phyloP scores from a whole-genome alignment of 2,797 vertebrate species.

The Psittacula echo region DNA sequence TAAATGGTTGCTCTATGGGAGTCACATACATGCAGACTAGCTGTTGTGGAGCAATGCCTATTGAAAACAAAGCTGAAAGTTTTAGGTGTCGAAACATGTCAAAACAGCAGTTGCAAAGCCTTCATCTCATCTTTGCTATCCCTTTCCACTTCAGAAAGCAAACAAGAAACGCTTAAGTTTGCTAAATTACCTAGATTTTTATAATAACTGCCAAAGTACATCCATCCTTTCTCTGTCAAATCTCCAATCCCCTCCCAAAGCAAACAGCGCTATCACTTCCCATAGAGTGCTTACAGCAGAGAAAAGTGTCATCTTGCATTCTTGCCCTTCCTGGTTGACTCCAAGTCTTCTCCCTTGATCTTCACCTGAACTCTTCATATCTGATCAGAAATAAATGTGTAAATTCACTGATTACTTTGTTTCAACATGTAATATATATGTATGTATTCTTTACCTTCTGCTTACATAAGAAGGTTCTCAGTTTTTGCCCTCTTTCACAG shows the following conservation, averaged over 20 bases:
- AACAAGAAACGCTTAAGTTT: not conserved
- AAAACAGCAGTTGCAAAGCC: not conserved
- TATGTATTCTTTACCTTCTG: not conserved
- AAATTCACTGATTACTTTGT: not conserved
- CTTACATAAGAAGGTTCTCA: not conserved
- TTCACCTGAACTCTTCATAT: not conserved
- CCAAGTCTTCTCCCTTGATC: not conserved
- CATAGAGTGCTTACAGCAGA: not conserved
- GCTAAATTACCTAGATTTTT: not conserved
- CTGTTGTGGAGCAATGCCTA: not conserved
- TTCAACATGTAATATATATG: not conserved
- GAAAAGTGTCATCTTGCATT: not conserved
- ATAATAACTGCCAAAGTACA: not conserved
- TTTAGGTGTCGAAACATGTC: not conserved
- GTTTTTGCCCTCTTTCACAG: not conserved
- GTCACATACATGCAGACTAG: not conserved
- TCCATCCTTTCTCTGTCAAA: not conserved
- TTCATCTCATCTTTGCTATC: not conserved
- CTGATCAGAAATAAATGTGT: not conserved
- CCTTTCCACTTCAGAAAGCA: not conserved
- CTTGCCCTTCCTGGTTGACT: not conserved
- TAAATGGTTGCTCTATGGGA: not conserved
- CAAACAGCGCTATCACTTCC: not conserved
- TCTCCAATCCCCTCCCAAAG: not conserved
- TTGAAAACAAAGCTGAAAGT: not conserved